A percentile compares a stretch with the other conserved stretches of the same genome.
Evolutionary conservation across 2,888 invertebrate species (phyloP).

Genomic region (Dascillus cervinus): DNA sequence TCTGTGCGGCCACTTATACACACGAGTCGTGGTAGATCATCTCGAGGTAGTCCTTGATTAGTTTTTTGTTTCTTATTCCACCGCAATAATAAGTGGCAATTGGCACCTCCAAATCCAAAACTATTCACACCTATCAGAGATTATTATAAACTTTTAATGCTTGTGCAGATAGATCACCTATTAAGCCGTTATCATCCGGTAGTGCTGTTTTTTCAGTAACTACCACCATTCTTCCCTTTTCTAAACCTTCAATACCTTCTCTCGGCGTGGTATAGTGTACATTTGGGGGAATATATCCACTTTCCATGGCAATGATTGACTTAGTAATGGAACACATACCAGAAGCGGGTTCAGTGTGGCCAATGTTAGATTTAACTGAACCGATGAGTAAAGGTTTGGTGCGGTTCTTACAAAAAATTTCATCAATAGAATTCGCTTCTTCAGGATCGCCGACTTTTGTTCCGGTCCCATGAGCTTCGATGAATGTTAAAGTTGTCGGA

Average conservation of each 20-base stretch:
- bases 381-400: conserved; percentile 51
- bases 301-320: conserved; percentile 64
- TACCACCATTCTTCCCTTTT: conserved; percentile 58
- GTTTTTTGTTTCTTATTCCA: conserved; percentile 53
- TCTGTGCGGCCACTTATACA: conserved; percentile 74
- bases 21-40: conserved; percentile 65
- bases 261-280: conserved; percentile 49
- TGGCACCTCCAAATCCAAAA: conserved; percentile 91
- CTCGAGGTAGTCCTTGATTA: conserved; percentile 52
- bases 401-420: conserved; percentile 49
- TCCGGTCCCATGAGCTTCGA: conserved; percentile 85
- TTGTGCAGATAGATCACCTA: no score
- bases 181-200: conserved; percentile 25
- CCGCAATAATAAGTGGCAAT: conserved; percentile 64
- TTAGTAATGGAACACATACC: conserved; percentile 51
- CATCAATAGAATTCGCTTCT: conserved; percentile 55
- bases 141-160: no score
- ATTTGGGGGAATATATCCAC: conserved; percentile 59
- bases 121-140: no score
- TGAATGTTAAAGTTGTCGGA: conserved; percentile 62
- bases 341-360: conserved; percentile 40
- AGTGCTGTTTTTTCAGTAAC: conserved; percentile 65
- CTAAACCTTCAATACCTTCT: conserved; percentile 51
- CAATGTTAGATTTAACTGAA: conserved; percentile 44
- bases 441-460: conserved; percentile 49